phyloP scores from a whole-genome alignment of 2,888 invertebrate genomes.

The Danaus chrysippus region DNA sequence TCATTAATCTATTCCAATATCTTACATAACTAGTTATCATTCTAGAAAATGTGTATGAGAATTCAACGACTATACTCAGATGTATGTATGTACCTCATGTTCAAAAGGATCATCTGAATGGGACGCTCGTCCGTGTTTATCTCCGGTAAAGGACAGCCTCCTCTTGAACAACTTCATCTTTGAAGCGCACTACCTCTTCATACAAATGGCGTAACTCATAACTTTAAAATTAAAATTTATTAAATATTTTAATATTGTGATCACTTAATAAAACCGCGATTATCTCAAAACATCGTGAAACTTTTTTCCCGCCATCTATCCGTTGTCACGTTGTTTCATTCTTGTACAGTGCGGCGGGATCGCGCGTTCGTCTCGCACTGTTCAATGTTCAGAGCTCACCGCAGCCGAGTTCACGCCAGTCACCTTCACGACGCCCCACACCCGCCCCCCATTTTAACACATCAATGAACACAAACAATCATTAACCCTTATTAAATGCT shows the following conservation, averaged over 20 bases:
- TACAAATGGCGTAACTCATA: constrained; percentile 42
- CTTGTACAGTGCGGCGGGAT: constrained; percentile 55
- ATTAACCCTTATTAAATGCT: constrained; percentile 9
- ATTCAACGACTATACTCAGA: no score
- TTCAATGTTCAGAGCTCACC: constrained; percentile 33
- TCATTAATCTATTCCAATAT: no score
- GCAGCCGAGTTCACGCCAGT: constrained; percentile 39
- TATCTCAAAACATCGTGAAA: constrained; percentile 33
- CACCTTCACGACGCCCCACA: constrained; percentile 24
- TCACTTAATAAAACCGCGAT: constrained; percentile 46
- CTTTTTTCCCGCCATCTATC: constrained; percentile 47
- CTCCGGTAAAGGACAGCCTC: constrained; percentile 72
- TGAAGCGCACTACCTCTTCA: constrained; percentile 43
- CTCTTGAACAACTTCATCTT: constrained; percentile 76
- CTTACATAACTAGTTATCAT: no score
- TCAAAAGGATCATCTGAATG: constrained; percentile 70
- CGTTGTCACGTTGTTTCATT: constrained; percentile 18
- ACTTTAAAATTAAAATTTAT: constrained; percentile 37
- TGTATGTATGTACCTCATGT: constrained; percentile 59
- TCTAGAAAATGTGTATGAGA: no score
- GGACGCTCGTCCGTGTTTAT: constrained; percentile 72
- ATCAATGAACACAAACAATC: constrained; percentile 37
- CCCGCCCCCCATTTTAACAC: constrained; percentile 37
- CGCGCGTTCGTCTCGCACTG: constrained; percentile 73
- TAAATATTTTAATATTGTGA: constrained; percentile 5